Evolutionary conservation across 2,113 vertebrate species (phyloP).

Genomic region (Tragelaphus strepsiceros): DNA sequence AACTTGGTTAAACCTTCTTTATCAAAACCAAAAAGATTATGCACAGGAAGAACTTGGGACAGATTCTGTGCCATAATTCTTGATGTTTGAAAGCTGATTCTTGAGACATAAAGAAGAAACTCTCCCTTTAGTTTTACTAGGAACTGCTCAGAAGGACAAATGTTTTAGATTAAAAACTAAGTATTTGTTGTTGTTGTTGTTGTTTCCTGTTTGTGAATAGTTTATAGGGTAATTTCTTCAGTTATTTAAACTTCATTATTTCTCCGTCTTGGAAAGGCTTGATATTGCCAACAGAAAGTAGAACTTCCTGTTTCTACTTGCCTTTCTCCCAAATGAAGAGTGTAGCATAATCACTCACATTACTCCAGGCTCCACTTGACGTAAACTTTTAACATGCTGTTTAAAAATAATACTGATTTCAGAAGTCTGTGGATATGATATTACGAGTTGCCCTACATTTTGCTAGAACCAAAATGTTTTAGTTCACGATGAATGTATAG

Average conservation of each 20-base stretch:
- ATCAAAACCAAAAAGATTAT: not conserved
- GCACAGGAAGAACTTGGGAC: not conserved
- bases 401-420: not conserved
- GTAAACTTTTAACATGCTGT: not conserved
- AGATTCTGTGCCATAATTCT: not conserved
- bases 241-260: not conserved
- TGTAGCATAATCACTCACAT: not conserved
- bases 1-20: not conserved
- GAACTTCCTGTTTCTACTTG: not conserved
- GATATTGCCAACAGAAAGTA: not conserved
- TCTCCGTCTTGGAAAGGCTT: not conserved
- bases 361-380: not conserved
- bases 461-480: not conserved
- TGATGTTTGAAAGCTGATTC: not conserved
- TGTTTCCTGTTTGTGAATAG: not conserved
- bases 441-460: not conserved
- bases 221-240: not conserved
- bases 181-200: not conserved
- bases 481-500: not conserved
- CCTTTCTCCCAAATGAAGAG: not conserved
- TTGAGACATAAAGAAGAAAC: not conserved
- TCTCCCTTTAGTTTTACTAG: not conserved
- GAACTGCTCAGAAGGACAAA: not conserved
- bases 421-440: not conserved
- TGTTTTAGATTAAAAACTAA: not conserved